Evolutionary conservation across 2,113 vertebrate genomes (phyloP), one percentile per base, ranked within the genome.

Genomic region (Tretioscincus oriximinensis): DNA sequence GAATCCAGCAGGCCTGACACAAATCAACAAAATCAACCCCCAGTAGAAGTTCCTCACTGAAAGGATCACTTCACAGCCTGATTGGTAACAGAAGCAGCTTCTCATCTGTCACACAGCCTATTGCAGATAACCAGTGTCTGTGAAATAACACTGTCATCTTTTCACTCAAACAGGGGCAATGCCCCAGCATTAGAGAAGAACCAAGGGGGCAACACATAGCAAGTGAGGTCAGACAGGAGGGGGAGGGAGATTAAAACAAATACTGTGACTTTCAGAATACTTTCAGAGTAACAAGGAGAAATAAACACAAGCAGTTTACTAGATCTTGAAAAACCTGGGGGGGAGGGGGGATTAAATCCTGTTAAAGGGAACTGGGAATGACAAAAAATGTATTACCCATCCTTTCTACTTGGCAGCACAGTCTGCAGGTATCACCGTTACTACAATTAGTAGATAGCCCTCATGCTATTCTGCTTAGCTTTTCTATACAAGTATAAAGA

Each of bases 1-100:
- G 76, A 87, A 89, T 83, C 49, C 11, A 64, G 72, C 63, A 84
- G 85, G 82, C 77, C 60, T 87, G 88, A 85, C 87, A 90, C 72
- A 61, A 92, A 66, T 64, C 79, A 87, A 85, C 85, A 87, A 80
- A 47, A 81, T 47, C n/a, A 82, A 81, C 80, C 77, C 24, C 60
- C 60, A 87, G 66, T 54, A 73, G 82, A 90, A 73, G 65, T 73
- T 89, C 84, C 79, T 79, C 89, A 81, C 86, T 85, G 80, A 90
- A 88, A 85, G 76, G 78, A 72, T 67, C 69, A 58, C 58, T 86
- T 77, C 88, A 80, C 66, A 83, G 74, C 76, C 64, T 66, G 73
- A 80, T 67, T 87, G 87, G 0, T 21, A 73, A 81, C 86, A 87
- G 81, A 60, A 84, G 74, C 64, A 83, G 70, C 85, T 86, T 81